Evolutionary conservation across 2,888 invertebrate genomes (phyloP).

Genomic region (Heliconius erato): DNA sequence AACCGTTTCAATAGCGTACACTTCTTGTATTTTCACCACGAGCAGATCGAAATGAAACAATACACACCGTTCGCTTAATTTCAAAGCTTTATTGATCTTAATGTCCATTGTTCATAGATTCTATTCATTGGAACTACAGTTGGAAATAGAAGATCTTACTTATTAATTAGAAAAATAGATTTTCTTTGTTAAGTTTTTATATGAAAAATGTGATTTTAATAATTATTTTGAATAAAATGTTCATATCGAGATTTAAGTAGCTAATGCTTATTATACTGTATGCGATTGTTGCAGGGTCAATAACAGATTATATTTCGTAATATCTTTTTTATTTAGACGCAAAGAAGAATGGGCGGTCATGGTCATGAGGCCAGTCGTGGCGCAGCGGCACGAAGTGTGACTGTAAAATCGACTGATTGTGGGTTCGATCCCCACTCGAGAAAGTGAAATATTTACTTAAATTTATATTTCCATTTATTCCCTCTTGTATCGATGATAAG

Average conservation of each 20-base stretch:
- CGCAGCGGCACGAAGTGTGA: too few species aligned
- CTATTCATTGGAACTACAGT: constrained; percentile 30
- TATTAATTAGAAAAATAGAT: constrained; percentile 17
- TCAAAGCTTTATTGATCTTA: constrained; percentile 37
- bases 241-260: too few species aligned
- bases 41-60: constrained; percentile 29
- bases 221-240: background rate
- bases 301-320: too few species aligned
- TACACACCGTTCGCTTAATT: constrained; percentile 38
- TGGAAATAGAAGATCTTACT: constrained; percentile 14
- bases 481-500: too few species aligned
- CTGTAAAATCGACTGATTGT: too few species aligned
- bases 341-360: too few species aligned
- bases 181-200: background rate
- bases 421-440: too few species aligned
- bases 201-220: background rate
- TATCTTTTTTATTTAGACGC: too few species aligned
- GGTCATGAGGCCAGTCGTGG: too few species aligned
- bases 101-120: constrained; percentile 33
- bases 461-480: too few species aligned
- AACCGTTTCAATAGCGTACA: background rate
- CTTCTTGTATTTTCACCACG: constrained; percentile 15
- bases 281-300: too few species aligned
- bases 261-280: background rate
- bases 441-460: too few species aligned